These are phyloP conservation scores for Ephestia elutella DNA, from an alignment of 1,140 invertebrate genomes.

Conservation along the genomic window DNA sequence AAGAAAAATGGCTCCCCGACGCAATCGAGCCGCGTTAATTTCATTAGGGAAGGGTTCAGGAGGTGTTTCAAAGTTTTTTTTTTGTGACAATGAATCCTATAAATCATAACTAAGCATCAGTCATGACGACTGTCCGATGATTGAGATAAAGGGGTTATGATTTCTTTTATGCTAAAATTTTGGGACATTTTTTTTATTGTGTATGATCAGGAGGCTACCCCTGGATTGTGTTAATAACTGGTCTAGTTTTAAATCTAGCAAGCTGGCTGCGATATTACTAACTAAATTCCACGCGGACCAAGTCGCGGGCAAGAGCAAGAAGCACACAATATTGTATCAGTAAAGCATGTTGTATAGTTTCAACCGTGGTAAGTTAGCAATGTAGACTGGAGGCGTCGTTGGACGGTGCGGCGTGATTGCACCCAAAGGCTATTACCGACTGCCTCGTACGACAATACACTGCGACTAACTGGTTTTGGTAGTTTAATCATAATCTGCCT, in stretches of 20 bases:
- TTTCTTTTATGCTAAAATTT: too few relatives aligned
- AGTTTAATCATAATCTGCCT: constrained; percentile 20
- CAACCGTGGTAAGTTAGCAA: too few relatives aligned
- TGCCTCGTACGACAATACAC: constrained; percentile 30
- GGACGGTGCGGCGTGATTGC: constrained; percentile 36
- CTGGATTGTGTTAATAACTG: too few relatives aligned
- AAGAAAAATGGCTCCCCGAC: constrained; percentile 6
- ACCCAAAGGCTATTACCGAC: constrained; percentile 46
- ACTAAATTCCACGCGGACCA: too few relatives aligned
- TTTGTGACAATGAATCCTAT: neutral
- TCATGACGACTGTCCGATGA: neutral
- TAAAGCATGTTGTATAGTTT: too few relatives aligned
- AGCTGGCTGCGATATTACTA: too few relatives aligned
- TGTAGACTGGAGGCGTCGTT: too few relatives aligned
- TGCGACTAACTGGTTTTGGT: constrained; percentile 24
- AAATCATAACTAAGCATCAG: neutral
- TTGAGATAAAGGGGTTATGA: neutral
- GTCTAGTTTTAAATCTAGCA: too few relatives aligned
- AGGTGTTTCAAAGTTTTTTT: constrained; percentile 1
- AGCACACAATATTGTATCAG: too few relatives aligned
- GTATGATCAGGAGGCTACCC: too few relatives aligned
- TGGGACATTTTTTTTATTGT: too few relatives aligned
- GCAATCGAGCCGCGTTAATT: constrained; percentile 8
- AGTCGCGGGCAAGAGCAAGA: too few relatives aligned
- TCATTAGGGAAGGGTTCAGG: constrained; percentile 1